Evolutionary conservation across 1,140 invertebrate genomes (phyloP), one percentile per base, ranked within the genome.

Genomic region (Mizuhopecten yessoensis): DNA sequence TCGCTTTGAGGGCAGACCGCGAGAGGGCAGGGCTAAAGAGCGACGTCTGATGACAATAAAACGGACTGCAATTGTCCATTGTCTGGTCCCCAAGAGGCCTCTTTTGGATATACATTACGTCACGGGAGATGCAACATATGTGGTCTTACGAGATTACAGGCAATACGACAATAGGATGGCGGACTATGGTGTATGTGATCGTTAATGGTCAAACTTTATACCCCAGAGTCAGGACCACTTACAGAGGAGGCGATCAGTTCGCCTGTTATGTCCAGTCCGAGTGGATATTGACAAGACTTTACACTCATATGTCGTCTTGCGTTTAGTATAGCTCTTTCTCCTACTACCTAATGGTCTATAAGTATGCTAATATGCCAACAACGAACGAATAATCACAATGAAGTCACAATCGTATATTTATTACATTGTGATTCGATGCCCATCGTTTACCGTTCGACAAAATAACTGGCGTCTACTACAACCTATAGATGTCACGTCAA

Each of bases 311-410:
- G n/a, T 75, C 23, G 29, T 1, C 57, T 13, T 75, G 11, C 57
- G 57, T 75, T 75, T 5, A 29, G 23, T 29, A 29, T n/a, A 15
- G 0, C 9, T 7, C n/a, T 11, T 29, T 29, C 57, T 75, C 11
- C 17, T 75, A 29, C 57, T 75, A 29, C 23, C n/a, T 75, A 75
- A 75, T 75, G 57, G n/a, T 29, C n/a, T 29, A 75, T 75, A 75
- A 75, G 20, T 75, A 75, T 75, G 57, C 57, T 75, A 75, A 75
- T 75, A 75, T 75, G 57, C 11, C 57, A 75, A 75, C 57, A 75
- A n/a, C 29, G 57, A 29, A n/a, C n/a, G n/a, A 29, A n/a, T 75
- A 75, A 75, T 75, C n/a, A n/a, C 57, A 75, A 29, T 29, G 57
- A 75, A 9, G n/a, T 75, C 29, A 23, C n/a, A 75, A 17, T 49